Percentiles rank a stretch among this genome's conserved stretches.
phyloP scores from a whole-genome alignment of 2,113 vertebrate genomes.

The Turdus rufiventris region DNA sequence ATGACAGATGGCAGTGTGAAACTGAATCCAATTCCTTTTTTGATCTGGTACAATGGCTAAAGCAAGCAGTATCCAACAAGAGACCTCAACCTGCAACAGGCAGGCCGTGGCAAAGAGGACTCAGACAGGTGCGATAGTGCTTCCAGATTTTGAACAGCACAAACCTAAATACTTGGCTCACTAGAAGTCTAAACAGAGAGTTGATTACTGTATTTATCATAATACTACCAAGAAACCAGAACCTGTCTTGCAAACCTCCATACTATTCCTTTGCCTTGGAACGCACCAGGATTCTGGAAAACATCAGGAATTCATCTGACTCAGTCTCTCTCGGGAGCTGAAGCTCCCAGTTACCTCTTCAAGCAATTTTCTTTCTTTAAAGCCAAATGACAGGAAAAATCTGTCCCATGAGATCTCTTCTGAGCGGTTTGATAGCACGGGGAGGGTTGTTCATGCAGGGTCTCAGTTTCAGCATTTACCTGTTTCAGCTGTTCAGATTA shows the following conservation, averaged over 20 bases:
- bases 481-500: not conserved
- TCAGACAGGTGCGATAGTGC: not conserved
- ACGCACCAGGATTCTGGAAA: not conserved
- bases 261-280: not conserved
- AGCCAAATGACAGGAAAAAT: not conserved
- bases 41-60: not conserved
- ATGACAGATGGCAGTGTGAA: not conserved
- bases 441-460: not conserved
- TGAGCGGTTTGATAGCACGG: not conserved
- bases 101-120: not conserved
- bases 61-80: fast-evolving
- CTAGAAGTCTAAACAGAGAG: not conserved
- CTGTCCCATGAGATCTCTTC: not conserved
- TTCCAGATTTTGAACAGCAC: not conserved
- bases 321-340: not conserved
- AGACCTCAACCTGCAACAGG: not conserved
- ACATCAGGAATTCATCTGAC: not conserved
- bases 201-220: not conserved
- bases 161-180: not conserved
- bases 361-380: not conserved
- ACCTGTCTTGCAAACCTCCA: not conserved
- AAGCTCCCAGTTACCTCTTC: not conserved
- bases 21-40: not conserved
- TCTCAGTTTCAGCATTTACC: not conserved
- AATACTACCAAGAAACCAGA: not conserved